phyloP scores from a whole-genome alignment of 2,113 vertebrate species.

The Callaeas wilsoni region DNA sequence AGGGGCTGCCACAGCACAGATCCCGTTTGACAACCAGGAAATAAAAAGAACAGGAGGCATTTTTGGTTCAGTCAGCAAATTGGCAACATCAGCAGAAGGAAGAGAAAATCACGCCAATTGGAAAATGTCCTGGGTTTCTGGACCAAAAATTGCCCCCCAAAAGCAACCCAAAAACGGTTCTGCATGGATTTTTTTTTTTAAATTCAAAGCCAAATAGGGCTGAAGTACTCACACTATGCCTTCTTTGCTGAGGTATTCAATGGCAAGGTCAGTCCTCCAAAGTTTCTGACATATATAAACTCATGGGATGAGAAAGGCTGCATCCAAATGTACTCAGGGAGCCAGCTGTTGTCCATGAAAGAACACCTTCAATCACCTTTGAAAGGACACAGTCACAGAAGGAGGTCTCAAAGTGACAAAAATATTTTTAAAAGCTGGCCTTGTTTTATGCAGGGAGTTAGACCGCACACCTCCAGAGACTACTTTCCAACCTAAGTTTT shows the following conservation, averaged over 20 bases:
- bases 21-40: not conserved
- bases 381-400: not conserved
- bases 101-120: not conserved
- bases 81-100: not conserved
- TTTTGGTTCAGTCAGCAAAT: not conserved
- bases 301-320: not conserved
- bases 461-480: not conserved
- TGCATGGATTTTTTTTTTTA: not conserved
- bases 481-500: not conserved
- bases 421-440: not conserved
- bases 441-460: not conserved
- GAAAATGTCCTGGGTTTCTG: not conserved
- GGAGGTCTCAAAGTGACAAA: not conserved
- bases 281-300: not conserved
- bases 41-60: not conserved
- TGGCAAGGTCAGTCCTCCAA: not conserved
- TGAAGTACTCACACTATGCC: not conserved
- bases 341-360: fast-evolving
- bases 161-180: not conserved
- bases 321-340: not conserved
- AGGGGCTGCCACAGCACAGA: not conserved
- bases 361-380: not conserved
- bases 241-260: not conserved
- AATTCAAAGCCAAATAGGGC: not conserved
- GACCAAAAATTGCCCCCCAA: fast-evolving